Conservation (phyloP, 2,797 vertebrate species). For the Denticeps clupeoides region DNA sequence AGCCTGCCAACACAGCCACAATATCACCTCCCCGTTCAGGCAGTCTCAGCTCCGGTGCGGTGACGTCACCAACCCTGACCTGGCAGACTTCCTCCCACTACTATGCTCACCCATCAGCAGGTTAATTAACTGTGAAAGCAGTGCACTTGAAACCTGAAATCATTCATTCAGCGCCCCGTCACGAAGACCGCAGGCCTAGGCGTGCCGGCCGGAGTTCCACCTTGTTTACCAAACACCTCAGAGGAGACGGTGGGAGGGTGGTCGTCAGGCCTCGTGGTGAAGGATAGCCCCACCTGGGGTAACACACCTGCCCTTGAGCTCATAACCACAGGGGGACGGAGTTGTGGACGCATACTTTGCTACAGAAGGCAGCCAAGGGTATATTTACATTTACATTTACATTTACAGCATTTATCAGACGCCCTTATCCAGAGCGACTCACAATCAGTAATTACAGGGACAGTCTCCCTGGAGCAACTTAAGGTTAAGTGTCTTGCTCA, state of each 20-base stretch:
- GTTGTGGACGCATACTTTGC: neutral
- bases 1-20: constrained; percentile 15
- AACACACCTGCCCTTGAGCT: constrained; percentile 4
- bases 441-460: too few relatives aligned
- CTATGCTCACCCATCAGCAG: constrained; percentile 53
- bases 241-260: constrained; percentile 32
- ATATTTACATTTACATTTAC: too few relatives aligned
- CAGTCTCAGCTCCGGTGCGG: constrained; percentile 47
- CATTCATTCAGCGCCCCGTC: constrained; percentile 62
- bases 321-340: neutral
- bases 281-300: constrained; percentile 8
- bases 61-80: constrained; percentile 28
- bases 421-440: too few relatives aligned
- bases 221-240: constrained; percentile 54
- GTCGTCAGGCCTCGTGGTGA: constrained; percentile 9
- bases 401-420: too few relatives aligned
- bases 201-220: constrained; percentile 42
- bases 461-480: too few relatives aligned
- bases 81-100: constrained; percentile 13
- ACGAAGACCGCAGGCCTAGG: constrained; percentile 47
- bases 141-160: constrained; percentile 65
- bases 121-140: constrained; percentile 67
- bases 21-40: constrained; percentile 26
- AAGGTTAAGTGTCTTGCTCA: too few relatives aligned
- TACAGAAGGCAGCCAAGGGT: neutral